Evolutionary conservation across 2,797 vertebrate genomes (phyloP), one percentile per base, ranked within the genome.

Genomic region (Anas capensis): DNA sequence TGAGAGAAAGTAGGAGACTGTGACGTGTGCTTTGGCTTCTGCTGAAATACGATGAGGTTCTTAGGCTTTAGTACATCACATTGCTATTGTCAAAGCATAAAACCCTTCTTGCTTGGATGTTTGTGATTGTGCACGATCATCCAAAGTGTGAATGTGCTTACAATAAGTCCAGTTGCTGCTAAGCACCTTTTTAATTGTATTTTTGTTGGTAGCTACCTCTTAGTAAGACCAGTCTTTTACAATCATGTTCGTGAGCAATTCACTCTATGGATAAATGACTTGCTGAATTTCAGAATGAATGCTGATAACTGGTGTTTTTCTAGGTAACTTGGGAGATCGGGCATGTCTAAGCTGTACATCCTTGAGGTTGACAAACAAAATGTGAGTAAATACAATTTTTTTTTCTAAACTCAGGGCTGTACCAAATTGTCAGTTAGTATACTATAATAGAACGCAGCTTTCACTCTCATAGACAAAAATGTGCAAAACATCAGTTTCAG

Each of bases 291-390:
- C 31, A 58, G 27, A 79, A 48, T n/a, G 82, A 42, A 13, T 84
- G 26, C 48, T 93, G 46, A 71, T 83, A 56, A 16, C 69, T 66
- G 42, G 64, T 88, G 51, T 94, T 92, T 68, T 98, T 95, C 33
- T 93, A 99, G 99, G 98, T 94, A 98, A 98, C 91, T 87, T 98
- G 84, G 96, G 98, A 79, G 98, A 98, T 77, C 96, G 96, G 11
- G 70, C 97, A 14, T 99, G 98, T 97, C 98, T 99, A 83, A 98
- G 96, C 80, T 99, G 99, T 95, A 95, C 98, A 40, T 97, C 98
- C 9, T 95, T 98, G 92, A 97, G 98, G 95, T 88, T 98, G 91
- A 95, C 97, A 90, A 98, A 96, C 96, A 98, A 96, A 80, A 97
- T 97, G 99, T 99, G 98, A 98, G 98, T 97, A 97, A 92, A 65